Evolutionary conservation across 2,888 invertebrate species (phyloP).

Genomic region (Yponomeuta plumbellus): DNA sequence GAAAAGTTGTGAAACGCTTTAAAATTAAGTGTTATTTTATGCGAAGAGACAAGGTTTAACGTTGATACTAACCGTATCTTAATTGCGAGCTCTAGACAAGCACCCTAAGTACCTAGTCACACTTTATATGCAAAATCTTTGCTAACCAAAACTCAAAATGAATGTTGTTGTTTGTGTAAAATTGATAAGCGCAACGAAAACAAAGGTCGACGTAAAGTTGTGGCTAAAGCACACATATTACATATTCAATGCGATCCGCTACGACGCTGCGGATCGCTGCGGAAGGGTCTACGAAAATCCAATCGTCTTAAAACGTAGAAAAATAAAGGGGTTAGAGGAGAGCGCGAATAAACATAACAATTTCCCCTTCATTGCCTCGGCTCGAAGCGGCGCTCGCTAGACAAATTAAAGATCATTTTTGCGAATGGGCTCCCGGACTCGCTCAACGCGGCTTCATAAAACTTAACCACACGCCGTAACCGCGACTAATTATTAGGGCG

Average conservation of each 20-base stretch:
- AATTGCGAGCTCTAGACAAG: background rate
- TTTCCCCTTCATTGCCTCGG: conserved; percentile 63
- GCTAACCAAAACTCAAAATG: background rate
- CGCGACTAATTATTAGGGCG: conserved; percentile 75
- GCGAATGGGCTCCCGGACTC: conserved; percentile 49
- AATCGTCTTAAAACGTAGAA: conserved; percentile 63
- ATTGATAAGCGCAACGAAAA: conserved; percentile 34
- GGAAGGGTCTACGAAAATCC: conserved; percentile 47
- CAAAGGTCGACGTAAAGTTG: conserved; percentile 42
- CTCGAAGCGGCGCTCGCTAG: conserved; percentile 37
- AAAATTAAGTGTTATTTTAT: background rate
- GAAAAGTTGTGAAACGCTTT: background rate
- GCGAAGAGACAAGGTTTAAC: background rate
- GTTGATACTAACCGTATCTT: background rate
- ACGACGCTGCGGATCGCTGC: conserved; percentile 26
- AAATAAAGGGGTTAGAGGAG: conserved; percentile 50
- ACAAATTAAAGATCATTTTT: conserved; percentile 74
- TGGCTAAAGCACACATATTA: conserved; percentile 37
- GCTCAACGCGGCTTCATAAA: conserved; percentile 63
- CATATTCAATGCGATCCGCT: conserved; percentile 54
- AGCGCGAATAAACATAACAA: conserved; percentile 67
- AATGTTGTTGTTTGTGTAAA: background rate
- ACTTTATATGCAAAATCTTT: background rate
- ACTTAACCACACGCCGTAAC: conserved; percentile 72
- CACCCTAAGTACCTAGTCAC: background rate